Evolutionary conservation across 2,113 vertebrate species (phyloP), one percentile per base, ranked within the genome.

Genomic region (Accipiter virgatus): DNA sequence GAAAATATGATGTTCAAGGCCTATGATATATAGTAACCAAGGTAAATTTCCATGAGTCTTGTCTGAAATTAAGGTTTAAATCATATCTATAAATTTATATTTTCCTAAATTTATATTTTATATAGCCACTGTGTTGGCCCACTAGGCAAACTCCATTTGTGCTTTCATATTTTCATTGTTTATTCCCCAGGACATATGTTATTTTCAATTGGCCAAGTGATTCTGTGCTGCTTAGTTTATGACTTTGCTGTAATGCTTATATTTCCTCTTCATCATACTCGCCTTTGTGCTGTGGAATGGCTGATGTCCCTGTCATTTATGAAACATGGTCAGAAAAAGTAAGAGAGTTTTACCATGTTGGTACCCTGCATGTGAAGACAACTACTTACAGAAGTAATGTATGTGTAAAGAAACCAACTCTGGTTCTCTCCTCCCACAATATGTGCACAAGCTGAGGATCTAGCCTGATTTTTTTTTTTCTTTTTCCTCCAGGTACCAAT

Each of bases 361-460:
- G 25, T 45, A 45, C 8, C 4, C 7, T 63, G 16, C 3, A 3
- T 56, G 45, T 42, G 25, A 79, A 61, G 45, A 42, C 19, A 53
- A 40, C 18, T 62, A 15, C 38, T 72, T 75, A 75, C 2, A 62
- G 32, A 63, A 56, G 9, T 32, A 78, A n/a, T 16, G 21, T 26
- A 47, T 0, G 0, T 55, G 29, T 36, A 59, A 62, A 55, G 16
- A 84, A 65, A 45, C 3, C 3, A 65, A 3, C 7, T 59, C 34
- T 36, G 11, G 9, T 59, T 87, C 26, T 61, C 14, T 34, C 14
- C 11, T 78, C 31, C 34, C 4, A 53, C 21, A 53, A 53, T 11
- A 38, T 17, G 6, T 61, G 19, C 47, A 59, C 16, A 65, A 81
- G 13, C 25, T 48, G 18, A 86, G 15, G 26, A 53, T 77, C 11